A percentile compares a stretch with the other conserved stretches of the same genome.
phyloP scores from a whole-genome alignment of 1,140 invertebrate genomes.

The Euura saliciscinereae region DNA sequence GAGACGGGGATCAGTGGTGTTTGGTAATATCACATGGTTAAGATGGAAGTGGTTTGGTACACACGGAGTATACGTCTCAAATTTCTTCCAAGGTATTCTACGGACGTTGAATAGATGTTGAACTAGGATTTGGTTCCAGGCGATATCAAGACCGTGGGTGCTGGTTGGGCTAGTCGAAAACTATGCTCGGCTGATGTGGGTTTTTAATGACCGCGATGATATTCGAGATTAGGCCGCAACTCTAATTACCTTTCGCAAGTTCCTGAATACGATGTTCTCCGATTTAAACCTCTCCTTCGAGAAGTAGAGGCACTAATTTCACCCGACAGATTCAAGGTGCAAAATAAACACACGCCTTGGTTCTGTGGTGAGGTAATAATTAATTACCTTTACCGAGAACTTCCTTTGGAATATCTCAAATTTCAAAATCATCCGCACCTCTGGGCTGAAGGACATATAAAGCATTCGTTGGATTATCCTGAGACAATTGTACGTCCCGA shows the following conservation, averaged over 20 bases:
- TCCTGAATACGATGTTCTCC: background rate
- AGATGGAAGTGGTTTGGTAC: constrained; percentile 2
- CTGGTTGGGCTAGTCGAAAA: background rate
- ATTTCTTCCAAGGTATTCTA: too few species aligned
- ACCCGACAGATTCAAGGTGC: background rate
- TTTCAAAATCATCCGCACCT: background rate
- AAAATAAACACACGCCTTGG: background rate
- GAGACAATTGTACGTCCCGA: background rate
- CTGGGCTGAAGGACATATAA: background rate
- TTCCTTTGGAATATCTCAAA: background rate
- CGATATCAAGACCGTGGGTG: background rate
- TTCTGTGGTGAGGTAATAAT: background rate
- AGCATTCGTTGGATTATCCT: too few species aligned
- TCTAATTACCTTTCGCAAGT: constrained; percentile 1
- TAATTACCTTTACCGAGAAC: background rate
- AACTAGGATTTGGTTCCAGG: background rate
- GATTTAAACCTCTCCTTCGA: background rate
- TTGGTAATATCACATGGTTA: background rate
- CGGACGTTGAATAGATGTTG: background rate
- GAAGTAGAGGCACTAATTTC: background rate
- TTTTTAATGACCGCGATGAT: constrained; percentile 5
- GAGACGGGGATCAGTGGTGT: background rate
- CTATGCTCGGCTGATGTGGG: background rate
- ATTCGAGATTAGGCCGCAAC: background rate
- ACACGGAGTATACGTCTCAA: background rate